Conservation (phyloP, 1,140 invertebrate species). For the Hydropsyche tenuis region DNA sequence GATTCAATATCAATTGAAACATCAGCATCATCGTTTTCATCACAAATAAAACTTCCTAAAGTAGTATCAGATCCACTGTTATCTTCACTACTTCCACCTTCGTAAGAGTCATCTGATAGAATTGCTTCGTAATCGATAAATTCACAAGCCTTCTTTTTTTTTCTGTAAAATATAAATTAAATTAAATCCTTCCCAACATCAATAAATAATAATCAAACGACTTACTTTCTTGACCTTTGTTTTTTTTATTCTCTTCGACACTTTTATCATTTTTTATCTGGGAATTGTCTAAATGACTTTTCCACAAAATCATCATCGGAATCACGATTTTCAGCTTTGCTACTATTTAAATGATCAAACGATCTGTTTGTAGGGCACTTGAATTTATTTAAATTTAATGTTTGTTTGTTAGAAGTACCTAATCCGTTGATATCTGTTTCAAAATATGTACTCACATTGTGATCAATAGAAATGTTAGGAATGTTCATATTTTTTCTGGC, state of each 20-base stretch:
- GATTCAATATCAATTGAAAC: constrained; percentile 61
- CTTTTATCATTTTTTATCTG: not conserved
- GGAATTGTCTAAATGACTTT: not conserved
- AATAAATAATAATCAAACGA: not conserved
- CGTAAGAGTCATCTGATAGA: constrained; percentile 56
- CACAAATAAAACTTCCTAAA: constrained; percentile 58
- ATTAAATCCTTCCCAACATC: not conserved
- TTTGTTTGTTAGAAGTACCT: too few relatives aligned
- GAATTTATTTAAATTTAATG: too few relatives aligned
- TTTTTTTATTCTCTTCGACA: not conserved
- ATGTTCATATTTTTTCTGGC: not conserved
- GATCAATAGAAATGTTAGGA: too few relatives aligned
- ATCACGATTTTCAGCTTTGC: not conserved
- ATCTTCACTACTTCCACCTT: constrained; percentile 55
- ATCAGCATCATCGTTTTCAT: constrained; percentile 57
- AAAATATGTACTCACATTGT: too few relatives aligned
- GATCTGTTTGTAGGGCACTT: constrained; percentile 19
- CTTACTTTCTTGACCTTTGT: constrained; percentile 5
- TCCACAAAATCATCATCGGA: constrained; percentile 22
- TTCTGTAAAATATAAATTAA: constrained; percentile 49
- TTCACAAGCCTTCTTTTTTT: constrained; percentile 53
- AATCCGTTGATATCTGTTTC: too few relatives aligned
- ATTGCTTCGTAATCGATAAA: constrained; percentile 68
- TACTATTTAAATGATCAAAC: too few relatives aligned
- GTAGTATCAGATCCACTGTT: constrained; percentile 53